Percentiles rank a stretch among this genome's conserved stretches.
Conservation (phyloP, 2,888 invertebrate species). For the Poecilus cupreus region DNA sequence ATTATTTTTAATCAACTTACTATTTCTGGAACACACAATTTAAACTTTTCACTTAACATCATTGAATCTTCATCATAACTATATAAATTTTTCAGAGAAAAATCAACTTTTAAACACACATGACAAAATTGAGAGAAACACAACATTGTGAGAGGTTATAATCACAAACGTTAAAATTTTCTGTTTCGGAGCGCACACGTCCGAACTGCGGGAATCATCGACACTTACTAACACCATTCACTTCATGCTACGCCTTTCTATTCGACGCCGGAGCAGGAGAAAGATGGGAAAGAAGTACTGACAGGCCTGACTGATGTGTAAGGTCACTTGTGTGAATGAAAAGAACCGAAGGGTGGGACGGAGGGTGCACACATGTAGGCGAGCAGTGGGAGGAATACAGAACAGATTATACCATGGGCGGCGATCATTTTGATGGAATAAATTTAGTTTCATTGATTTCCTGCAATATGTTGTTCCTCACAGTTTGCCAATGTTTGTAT, state of each 20-base stretch:
- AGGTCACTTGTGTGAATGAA: conserved; percentile 55
- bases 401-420: conserved; percentile 44
- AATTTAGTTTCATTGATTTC: neutral
- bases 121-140: conserved; percentile 53
- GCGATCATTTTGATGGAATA: neutral
- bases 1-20: conserved; percentile 31
- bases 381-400: conserved; percentile 40
- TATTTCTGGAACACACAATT: conserved; percentile 47
- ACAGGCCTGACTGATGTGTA: conserved; percentile 46
- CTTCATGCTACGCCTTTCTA: conserved; percentile 47
- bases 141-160: conserved; percentile 18
- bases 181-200: neutral
- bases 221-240: conserved; percentile 51
- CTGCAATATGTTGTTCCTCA: neutral
- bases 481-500: neutral
- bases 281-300: conserved; percentile 32
- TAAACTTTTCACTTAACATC: conserved; percentile 50
- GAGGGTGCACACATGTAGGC: conserved; percentile 28
- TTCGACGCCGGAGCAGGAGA: neutral
- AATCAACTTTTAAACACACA: conserved; percentile 50
- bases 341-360: conserved; percentile 43
- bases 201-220: conserved; percentile 21
- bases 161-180: neutral
- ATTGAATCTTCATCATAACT: conserved; percentile 43
- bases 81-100: conserved; percentile 41